Evolutionary conservation across 2,113 vertebrate species (phyloP), one percentile per base, ranked within the genome.

Genomic region (Oceanodroma tethys): DNA sequence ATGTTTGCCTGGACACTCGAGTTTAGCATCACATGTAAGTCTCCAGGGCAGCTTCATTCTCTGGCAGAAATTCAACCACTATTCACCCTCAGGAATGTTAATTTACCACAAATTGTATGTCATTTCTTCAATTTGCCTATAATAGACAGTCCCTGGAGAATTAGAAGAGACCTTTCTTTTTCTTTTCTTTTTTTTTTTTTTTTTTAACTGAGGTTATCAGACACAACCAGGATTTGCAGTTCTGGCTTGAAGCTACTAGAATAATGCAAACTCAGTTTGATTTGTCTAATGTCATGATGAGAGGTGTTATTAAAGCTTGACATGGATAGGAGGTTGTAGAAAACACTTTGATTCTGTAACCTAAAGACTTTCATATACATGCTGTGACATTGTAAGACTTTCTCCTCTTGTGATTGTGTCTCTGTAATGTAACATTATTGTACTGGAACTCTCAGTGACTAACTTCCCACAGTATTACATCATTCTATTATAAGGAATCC

Each of bases 391-490:
- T 55, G 58, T 59, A 78, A 93, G 75, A 63, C 16, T 62, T 93
- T 67, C 26, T 47, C 10, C 67, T 94, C 38, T 75, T 94, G 38
- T 84, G 88, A 81, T 95, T 94, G 29, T 87, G 53, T 93, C 45
- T 59, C 48, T 67, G 25, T 89, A 81, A 91, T 87, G 40, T 59
- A 87, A 86, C 25, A 65, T 78, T 81, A 71, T 93, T 94, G 43
- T 84, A 60, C 43, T 59, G 52, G 9, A 78, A 38, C 55, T 92
- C 86, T 88, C 34, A 82, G 58, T 75, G 85, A 60, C 72, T 95
- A 56, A 95, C 95, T 92, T 96, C 56, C 34, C 56, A 45, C 36
- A 93, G 76, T 66, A 91, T 95, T 88, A 81, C 75, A 75, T 93
- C 75, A 89, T 80, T 93, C 52, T 67, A 26, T 72, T 86, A 32